A percentile compares a stretch with the other conserved stretches of the same genome.
phyloP scores from a whole-genome alignment of 2,888 invertebrate species.

The Drosophila mulleri region DNA sequence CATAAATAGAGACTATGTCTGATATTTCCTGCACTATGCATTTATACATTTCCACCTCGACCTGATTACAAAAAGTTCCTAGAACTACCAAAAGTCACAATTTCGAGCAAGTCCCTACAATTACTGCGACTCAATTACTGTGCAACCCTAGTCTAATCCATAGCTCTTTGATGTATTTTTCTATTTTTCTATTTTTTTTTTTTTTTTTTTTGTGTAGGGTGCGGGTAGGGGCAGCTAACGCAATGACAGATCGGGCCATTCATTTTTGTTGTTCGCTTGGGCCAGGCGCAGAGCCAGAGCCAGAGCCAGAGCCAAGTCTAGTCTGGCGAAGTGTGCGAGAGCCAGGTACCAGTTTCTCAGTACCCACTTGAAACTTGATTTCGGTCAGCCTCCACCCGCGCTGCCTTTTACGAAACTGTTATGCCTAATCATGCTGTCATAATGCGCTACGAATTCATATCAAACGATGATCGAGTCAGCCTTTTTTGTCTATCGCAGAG shows the following conservation, averaged over 20 bases:
- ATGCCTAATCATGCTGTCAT: constrained; percentile 85
- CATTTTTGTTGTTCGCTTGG: constrained; percentile 32
- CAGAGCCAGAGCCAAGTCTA: neutral
- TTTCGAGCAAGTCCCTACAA: neutral
- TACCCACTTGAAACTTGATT: constrained; percentile 80
- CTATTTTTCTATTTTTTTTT: neutral
- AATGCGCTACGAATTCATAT: constrained; percentile 82
- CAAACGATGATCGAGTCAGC: constrained; percentile 82
- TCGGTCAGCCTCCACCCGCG: constrained; percentile 71
- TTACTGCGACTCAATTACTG: constrained; percentile 14
- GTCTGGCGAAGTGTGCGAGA: constrained; percentile 4
- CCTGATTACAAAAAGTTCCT: neutral
- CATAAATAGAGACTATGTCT: too few relatives aligned
- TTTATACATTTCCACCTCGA: too few relatives aligned
- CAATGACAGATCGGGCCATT: constrained; percentile 75
- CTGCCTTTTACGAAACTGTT: constrained; percentile 80
- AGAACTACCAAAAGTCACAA: constrained; percentile 2
- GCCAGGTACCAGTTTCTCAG: constrained; percentile 32
- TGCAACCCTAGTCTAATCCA: constrained; percentile 41
- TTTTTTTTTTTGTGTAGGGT: neutral
- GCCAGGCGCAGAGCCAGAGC: constrained; percentile 10
- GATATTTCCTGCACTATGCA: too few relatives aligned
- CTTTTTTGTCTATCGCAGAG: constrained; percentile 60
- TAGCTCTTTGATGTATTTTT: constrained; percentile 23
- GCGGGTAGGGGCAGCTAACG: constrained; percentile 41